Percentiles rank a stretch among this genome's conserved stretches.
Evolutionary conservation across 2,888 invertebrate genomes (phyloP).

Genomic region (Salpingus planirostris): DNA sequence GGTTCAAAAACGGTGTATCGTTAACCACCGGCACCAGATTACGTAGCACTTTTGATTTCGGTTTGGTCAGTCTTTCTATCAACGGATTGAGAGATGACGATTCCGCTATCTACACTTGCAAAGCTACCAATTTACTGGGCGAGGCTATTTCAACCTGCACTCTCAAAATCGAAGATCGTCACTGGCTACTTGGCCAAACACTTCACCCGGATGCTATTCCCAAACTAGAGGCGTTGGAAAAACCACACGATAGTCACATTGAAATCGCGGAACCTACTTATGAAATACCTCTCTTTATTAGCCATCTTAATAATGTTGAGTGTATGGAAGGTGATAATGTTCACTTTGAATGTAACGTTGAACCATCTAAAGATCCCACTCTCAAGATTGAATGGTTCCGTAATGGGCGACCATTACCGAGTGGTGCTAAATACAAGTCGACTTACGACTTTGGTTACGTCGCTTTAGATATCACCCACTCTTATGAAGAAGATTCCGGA

Average conservation of each 20-base stretch:
- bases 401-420: slow-evolving; percentile 82
- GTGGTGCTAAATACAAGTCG: slow-evolving; percentile 83
- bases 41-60: slow-evolving; percentile 93
- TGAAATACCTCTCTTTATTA: slow-evolving; percentile 81
- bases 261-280: slow-evolving; percentile 69
- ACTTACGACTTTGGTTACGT: slow-evolving; percentile 96
- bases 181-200: slow-evolving; percentile 80
- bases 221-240: slow-evolving; percentile 78
- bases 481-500: slow-evolving; percentile 88
- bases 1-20: slow-evolving; percentile 87
- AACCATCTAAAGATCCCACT: slow-evolving; percentile 85
- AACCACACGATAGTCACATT: slow-evolving; percentile 57
- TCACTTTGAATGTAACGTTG: slow-evolving; percentile 87
- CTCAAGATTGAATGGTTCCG: slow-evolving; percentile 91
- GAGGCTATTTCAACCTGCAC: slow-evolving; percentile 91
- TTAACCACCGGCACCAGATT: slow-evolving; percentile 82
- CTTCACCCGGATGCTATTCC: slow-evolving; percentile 83
- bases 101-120: slow-evolving; percentile 92
- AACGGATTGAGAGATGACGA: slow-evolving; percentile 82
- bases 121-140: slow-evolving; percentile 85
- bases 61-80: slow-evolving; percentile 85
- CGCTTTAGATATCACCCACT: slow-evolving; percentile 77
- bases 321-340: slow-evolving; percentile 81
- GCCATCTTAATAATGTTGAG: slow-evolving; percentile 83
- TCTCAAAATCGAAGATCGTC: slow-evolving; percentile 79